Evolutionary conservation across 2,797 vertebrate genomes (phyloP), one percentile per base, ranked within the genome.

Genomic region (Betta splendens): DNA sequence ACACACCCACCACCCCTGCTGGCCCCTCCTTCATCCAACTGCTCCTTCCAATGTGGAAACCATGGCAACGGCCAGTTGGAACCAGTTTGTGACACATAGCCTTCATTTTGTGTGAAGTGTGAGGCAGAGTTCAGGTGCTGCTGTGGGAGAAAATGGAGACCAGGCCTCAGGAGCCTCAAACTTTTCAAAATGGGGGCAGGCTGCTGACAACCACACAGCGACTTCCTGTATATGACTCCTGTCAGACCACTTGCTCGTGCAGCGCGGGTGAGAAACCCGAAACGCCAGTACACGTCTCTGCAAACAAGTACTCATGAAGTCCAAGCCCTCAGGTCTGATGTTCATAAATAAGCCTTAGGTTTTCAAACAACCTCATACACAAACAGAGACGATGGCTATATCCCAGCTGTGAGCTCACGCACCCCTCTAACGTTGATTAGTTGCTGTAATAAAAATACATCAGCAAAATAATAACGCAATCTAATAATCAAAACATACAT

Each of bases 21-120:
- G 51, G 80, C 85, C 90, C 87, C 86, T 87, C 86, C 86, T 82
- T 88, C 64, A 86, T 84, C 87, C 81, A 89, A 89, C 90, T 69
- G 87, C 92, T 92, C 90, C 92, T 84, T 91, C 92, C 89, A 89
- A 85, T 54, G 80, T 85, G 75, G 92, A 93, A 96, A 93, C 94
- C 93, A 95, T 94, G 91, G 93, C 87, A 95, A 95, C 93, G 77
- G 91, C 92, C 89, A 89, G 94, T 92, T 94, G 87, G 85, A 94
- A 94, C 95, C 92, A 91, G 94, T 93, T 92, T 91, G 90, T 93
- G 91, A 94, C 89, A 94, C 83, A 84, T 87, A 89, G 92, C 88
- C 92, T 93, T 94, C 93, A 93, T 95, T 94, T 95, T 94, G 94
- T 91, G 90, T 91, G 75, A 89, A 85, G 88, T 84, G 90, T 73